These are phyloP conservation scores for Scolanthus callimorphus DNA, from an alignment of 92 coral and sea anemone species.

Conservation along the genomic window DNA sequence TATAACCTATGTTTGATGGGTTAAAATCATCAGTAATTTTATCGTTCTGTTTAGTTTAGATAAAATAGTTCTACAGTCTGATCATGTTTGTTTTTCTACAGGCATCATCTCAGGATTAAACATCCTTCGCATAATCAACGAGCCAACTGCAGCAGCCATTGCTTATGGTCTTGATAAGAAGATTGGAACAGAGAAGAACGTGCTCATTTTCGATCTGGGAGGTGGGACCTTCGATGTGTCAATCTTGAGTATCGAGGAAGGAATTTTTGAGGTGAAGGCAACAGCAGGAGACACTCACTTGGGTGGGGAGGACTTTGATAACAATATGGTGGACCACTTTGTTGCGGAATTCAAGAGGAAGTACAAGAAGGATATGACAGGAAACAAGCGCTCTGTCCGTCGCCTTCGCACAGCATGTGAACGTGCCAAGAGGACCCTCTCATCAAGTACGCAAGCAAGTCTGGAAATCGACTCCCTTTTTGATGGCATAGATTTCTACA, in stretches of 20 bases:
- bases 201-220: constrained; percentile 81
- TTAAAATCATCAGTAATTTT: no score
- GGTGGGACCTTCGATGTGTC: constrained; percentile 94
- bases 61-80: no score
- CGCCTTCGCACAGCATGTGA: constrained; percentile 76
- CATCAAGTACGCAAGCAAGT: constrained; percentile 57
- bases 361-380: constrained; percentile 50
- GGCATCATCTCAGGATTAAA: constrained; percentile 71
- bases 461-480: constrained; percentile 68
- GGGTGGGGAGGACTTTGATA: constrained; percentile 89
- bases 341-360: constrained; percentile 70
- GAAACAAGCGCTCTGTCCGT: constrained; percentile 53
- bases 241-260: constrained; percentile 70
- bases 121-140: constrained; percentile 79
- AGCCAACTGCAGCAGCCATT: constrained; percentile 91
- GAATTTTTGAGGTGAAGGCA: constrained; percentile 72
- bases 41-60: no score
- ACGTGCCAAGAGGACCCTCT: constrained; percentile 74
- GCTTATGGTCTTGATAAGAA: constrained; percentile 86
- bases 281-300: constrained; percentile 87
- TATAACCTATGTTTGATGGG: no score
- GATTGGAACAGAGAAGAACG: constrained; percentile 53
- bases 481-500: constrained; percentile 72
- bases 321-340: constrained; percentile 64
- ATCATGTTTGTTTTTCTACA: constrained; percentile 18